Evolutionary conservation across 2,888 invertebrate species (phyloP).

Genomic region (Andrena dorsata): DNA sequence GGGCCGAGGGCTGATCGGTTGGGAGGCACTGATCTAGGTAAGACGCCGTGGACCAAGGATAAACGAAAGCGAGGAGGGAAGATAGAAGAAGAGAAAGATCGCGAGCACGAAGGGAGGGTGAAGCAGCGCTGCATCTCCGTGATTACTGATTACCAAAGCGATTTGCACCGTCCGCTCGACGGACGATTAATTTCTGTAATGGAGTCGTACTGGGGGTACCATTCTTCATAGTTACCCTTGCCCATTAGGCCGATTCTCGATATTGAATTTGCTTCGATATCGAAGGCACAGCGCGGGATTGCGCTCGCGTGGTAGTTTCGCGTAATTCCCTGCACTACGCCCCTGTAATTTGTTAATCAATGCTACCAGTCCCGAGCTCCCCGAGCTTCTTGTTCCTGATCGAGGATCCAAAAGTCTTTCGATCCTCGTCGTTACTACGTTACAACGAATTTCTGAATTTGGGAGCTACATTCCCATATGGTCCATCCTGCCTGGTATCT

Average conservation of each 20-base stretch:
- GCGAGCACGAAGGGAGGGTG: constrained; percentile 31
- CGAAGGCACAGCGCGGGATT: constrained; percentile 8
- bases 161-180: constrained; percentile 61
- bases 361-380: background rate
- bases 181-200: constrained; percentile 67
- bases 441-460: background rate
- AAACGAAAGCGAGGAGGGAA: constrained; percentile 3
- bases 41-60: constrained; percentile 42
- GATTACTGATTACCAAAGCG: constrained; percentile 64
- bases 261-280: constrained; percentile 60
- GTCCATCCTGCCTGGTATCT: background rate
- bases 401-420: background rate
- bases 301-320: constrained; percentile 25
- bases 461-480: background rate
- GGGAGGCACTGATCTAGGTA: constrained; percentile 45
- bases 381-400: background rate
- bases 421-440: background rate
- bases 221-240: constrained; percentile 51
- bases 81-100: background rate
- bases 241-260: constrained; percentile 55
- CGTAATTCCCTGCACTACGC: constrained; percentile 36
- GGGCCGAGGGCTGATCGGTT: constrained; percentile 18
- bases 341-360: constrained; percentile 41
- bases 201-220: constrained; percentile 58
- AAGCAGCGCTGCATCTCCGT: constrained; percentile 19